Percentiles rank a stretch among this genome's conserved stretches.
These are phyloP conservation scores for Oncopeltus fasciatus DNA, from an alignment of 1,140 invertebrate species.

Conservation along the genomic window DNA sequence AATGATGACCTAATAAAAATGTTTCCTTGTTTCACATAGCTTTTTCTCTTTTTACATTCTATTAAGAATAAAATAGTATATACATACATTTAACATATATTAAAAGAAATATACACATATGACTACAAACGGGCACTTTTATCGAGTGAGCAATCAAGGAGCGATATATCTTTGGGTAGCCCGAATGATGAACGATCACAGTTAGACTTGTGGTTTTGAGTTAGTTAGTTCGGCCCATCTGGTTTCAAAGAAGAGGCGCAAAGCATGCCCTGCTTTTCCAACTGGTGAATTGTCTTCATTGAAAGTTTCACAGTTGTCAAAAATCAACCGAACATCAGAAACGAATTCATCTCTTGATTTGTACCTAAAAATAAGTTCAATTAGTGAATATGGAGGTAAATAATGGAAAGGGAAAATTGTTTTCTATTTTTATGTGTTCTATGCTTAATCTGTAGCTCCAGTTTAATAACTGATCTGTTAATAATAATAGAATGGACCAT, in stretches of 20 bases:
- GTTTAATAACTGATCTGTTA: too few relatives aligned
- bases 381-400: too few relatives aligned
- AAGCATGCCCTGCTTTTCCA: constrained; percentile 80
- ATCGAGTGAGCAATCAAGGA: not conserved
- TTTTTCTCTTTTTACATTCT: not conserved
- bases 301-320: constrained; percentile 93
- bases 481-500: too few relatives aligned
- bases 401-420: too few relatives aligned
- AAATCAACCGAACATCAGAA: constrained; percentile 78
- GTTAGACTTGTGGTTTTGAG: constrained; percentile 16
- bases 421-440: too few relatives aligned
- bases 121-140: constrained; percentile 4
- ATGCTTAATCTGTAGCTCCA: too few relatives aligned
- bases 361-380: constrained; percentile 63
- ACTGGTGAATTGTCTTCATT: constrained; percentile 95
- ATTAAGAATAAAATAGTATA: not conserved
- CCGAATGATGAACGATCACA: not conserved
- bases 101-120: not conserved
- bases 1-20: not conserved
- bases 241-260: constrained; percentile 81
- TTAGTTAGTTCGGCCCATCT: constrained; percentile 56
- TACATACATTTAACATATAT: not conserved
- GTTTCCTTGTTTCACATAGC: too few relatives aligned
- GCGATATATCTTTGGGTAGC: not conserved
- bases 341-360: constrained; percentile 78